Evolutionary conservation across 2,888 invertebrate genomes (phyloP).

Genomic region (Candidula unifasciata): DNA sequence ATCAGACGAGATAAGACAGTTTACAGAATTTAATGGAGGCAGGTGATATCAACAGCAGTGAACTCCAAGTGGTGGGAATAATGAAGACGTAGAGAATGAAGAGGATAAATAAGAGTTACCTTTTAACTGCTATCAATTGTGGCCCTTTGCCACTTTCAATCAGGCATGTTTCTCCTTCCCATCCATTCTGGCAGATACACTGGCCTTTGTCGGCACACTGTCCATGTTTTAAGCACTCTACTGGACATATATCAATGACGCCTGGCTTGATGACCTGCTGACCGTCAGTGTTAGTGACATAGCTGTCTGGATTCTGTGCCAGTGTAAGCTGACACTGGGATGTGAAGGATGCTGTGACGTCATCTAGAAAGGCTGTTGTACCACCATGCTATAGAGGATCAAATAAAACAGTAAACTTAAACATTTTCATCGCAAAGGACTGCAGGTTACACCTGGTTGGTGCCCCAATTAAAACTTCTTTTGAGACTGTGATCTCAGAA

Average conservation of each 20-base stretch:
- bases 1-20: no score
- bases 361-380: constrained; percentile 8
- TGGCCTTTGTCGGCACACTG: constrained; percentile 26
- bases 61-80: not conserved
- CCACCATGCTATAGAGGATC: constrained; percentile 20
- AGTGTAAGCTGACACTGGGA: constrained; percentile 22
- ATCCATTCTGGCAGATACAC: constrained; percentile 43
- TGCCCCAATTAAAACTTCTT: no score
- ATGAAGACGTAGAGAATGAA: not conserved
- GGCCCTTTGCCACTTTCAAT: constrained; percentile 42
- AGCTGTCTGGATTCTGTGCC: constrained; percentile 32
- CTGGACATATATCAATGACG: constrained; percentile 23
- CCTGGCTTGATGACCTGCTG: constrained; percentile 41
- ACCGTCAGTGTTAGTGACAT: constrained; percentile 24
- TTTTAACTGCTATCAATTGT: constrained; percentile 31
- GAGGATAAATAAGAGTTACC: constrained; percentile 19
- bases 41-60: no score
- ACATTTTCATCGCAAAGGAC: no score
- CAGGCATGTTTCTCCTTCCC: constrained; percentile 49
- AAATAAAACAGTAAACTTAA: not conserved
- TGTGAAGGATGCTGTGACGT: constrained; percentile 31
- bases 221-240: constrained; percentile 40
- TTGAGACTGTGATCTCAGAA: no score
- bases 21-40: no score
- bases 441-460: no score